Percentiles rank a stretch among this genome's conserved stretches.
Conservation (phyloP, 1,140 invertebrate genomes). For the Meloidogyne chitwoodi region DNA sequence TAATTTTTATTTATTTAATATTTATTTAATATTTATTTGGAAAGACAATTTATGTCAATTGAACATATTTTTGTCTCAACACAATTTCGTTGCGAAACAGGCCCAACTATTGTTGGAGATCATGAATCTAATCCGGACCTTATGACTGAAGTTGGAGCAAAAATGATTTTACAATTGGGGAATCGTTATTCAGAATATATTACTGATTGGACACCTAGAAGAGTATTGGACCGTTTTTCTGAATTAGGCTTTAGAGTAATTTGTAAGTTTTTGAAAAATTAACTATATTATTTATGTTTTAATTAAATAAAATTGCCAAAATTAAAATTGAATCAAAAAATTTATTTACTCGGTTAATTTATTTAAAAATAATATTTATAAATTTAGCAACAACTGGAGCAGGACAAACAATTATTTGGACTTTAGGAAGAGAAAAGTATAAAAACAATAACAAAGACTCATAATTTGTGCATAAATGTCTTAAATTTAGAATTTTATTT, state of each 20-base stretch:
- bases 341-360: too few species aligned
- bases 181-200: slow-evolving; percentile 23
- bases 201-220: slow-evolving; percentile 16
- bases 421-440: slow-evolving; percentile 2
- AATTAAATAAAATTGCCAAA: not conserved
- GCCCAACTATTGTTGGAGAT: slow-evolving; percentile 31
- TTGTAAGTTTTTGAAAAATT: not conserved
- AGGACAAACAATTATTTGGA: slow-evolving; percentile 25
- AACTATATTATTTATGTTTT: not conserved
- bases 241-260: slow-evolving; percentile 9
- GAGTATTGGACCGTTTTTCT: slow-evolving; percentile 13
- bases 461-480: not conserved
- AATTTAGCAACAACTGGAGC: slow-evolving; percentile 15
- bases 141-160: slow-evolving; percentile 15
- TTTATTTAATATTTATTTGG: too few species aligned
- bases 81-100: slow-evolving; percentile 25
- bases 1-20: too few species aligned
- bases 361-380: too few species aligned
- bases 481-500: not conserved
- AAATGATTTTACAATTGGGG: slow-evolving; percentile 6
- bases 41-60: too few species aligned
- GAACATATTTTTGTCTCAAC: slow-evolving; percentile 26
- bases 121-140: slow-evolving; percentile 21
- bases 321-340: too few species aligned
- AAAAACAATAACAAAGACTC: not conserved